Conservation (phyloP, 2,888 invertebrate genomes). For the Slavum lentiscoides region DNA sequence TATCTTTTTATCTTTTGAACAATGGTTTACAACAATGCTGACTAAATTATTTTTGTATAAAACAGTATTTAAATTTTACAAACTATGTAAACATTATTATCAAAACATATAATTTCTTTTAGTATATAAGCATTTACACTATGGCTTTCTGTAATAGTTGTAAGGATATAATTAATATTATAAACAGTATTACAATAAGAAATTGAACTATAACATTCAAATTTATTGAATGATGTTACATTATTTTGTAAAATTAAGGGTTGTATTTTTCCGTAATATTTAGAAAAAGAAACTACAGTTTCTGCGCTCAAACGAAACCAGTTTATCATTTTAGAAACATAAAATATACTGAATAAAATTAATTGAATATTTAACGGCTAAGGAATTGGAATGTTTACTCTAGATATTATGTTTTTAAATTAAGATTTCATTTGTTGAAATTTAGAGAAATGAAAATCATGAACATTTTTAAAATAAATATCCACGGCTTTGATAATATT, state of each 20-base stretch:
- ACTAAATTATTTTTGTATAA: not conserved
- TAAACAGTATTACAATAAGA: not conserved
- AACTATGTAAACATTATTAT: not conserved
- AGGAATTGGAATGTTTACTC: not conserved
- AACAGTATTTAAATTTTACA: not conserved
- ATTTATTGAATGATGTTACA: not conserved
- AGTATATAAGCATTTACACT: not conserved
- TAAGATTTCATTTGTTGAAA: no score
- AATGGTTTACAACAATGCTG: not conserved
- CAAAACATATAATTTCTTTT: constrained; percentile 1
- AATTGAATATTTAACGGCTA: constrained; percentile 1
- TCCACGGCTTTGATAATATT: no score
- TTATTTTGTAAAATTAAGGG: not conserved
- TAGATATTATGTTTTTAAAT: no score
- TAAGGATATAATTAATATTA: not conserved
- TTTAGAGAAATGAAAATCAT: no score
- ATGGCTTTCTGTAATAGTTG: not conserved
- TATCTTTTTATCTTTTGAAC: not conserved
- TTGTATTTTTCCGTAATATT: not conserved
- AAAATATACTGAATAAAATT: not conserved
- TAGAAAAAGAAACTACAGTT: not conserved
- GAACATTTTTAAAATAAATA: no score
- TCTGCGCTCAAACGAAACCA: not conserved
- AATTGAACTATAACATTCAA: not conserved
- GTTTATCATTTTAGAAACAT: not conserved